phyloP scores from a whole-genome alignment of 2,888 invertebrate genomes.

The Zele albiditarsus region DNA sequence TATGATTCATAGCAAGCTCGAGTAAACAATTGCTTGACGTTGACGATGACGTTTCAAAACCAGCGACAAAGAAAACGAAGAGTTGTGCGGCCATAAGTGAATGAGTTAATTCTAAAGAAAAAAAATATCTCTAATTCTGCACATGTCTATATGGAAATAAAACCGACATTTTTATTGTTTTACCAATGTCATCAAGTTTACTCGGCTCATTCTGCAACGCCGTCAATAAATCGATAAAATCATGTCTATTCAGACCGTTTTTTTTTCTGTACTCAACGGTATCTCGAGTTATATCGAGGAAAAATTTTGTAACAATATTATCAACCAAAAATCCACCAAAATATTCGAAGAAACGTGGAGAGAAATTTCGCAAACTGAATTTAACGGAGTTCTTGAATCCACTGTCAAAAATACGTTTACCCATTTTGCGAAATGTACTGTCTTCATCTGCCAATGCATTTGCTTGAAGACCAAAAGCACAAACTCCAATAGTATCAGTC shows the following conservation, averaged over 20 bases:
- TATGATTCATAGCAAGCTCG: constrained; percentile 70
- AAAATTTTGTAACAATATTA: constrained; percentile 59
- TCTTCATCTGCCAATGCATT: constrained; percentile 67
- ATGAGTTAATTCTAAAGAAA: constrained; percentile 64
- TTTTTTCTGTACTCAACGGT: constrained; percentile 68
- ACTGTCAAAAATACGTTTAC: constrained; percentile 59
- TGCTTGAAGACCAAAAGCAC: constrained; percentile 72
- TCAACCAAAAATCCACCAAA: constrained; percentile 52
- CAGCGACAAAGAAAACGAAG: constrained; percentile 73
- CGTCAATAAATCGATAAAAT: constrained; percentile 72
- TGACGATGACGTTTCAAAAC: constrained; percentile 73
- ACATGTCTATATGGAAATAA: too few relatives aligned
- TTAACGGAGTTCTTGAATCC: constrained; percentile 31
- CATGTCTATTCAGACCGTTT: constrained; percentile 69
- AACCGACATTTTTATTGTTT: background rate
- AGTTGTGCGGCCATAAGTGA: constrained; percentile 69
- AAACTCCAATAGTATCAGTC: constrained; percentile 72
- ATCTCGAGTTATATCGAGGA: constrained; percentile 61
- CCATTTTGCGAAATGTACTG: constrained; percentile 69
- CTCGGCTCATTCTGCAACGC: constrained; percentile 61
- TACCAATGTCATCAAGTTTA: constrained; percentile 56
- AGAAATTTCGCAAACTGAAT: constrained; percentile 26
- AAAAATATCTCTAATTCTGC: too few relatives aligned
- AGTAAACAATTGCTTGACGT: constrained; percentile 71
- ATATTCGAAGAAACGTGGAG: constrained; percentile 53